phyloP scores from a whole-genome alignment of 2,888 invertebrate species.

The Heliconius sara region DNA sequence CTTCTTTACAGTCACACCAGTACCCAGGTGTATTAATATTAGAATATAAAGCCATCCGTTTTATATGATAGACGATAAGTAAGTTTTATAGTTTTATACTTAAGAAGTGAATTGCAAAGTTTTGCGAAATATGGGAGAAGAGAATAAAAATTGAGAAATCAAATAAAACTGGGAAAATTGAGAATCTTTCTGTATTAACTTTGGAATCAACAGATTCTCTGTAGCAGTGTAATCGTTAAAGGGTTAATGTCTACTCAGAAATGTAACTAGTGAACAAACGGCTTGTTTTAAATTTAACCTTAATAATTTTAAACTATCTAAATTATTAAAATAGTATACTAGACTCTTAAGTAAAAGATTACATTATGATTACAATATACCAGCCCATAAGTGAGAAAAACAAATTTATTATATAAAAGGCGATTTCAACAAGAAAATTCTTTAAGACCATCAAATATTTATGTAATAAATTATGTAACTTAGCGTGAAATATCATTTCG shows the following conservation, averaged over 20 bases:
- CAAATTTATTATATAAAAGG: neutral
- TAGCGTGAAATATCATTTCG: conserved; percentile 11
- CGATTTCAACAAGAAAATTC: neutral
- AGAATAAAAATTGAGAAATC: neutral
- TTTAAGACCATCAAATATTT: conserved; percentile 10
- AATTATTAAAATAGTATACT: neutral
- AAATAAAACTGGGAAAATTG: too few species aligned
- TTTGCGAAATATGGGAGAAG: neutral
- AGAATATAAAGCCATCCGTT: neutral
- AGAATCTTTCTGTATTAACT: too few species aligned
- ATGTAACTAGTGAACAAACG: too few species aligned
- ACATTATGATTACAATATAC: neutral
- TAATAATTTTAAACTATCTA: neutral
- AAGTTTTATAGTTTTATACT: neutral
- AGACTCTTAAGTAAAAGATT: neutral
- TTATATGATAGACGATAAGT: neutral
- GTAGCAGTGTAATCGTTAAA: too few species aligned
- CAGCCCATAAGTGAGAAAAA: neutral
- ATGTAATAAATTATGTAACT: conserved; percentile 10
- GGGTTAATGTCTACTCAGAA: too few species aligned
- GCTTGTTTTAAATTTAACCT: too few species aligned
- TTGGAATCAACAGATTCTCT: too few species aligned
- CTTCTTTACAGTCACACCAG: too few species aligned
- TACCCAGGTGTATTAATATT: too few species aligned
- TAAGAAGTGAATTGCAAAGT: neutral